A percentile compares a stretch with the other conserved stretches of the same genome.
Conservation (phyloP, 2,888 invertebrate species). For the Trichogramma evanescens region DNA sequence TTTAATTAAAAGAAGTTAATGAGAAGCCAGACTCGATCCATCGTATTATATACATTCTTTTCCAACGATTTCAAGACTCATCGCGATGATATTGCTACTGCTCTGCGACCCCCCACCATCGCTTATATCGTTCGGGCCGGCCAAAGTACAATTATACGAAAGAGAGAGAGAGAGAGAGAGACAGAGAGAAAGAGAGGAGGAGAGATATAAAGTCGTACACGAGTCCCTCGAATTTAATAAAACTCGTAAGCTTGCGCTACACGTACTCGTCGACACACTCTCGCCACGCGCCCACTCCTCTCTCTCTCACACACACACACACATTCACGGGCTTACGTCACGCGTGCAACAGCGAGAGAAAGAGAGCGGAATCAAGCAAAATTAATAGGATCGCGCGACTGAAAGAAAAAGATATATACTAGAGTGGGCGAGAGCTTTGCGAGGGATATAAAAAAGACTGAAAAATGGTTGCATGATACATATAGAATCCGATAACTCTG, state of each 20-base stretch:
- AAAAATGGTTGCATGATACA: background rate
- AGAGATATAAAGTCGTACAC: background rate
- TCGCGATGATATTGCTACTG: background rate
- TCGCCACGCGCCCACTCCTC: background rate
- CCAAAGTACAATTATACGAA: slow-evolving; percentile 15
- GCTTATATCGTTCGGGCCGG: too few species aligned
- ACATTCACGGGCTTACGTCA: too few species aligned
- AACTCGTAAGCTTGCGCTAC: slow-evolving; percentile 15
- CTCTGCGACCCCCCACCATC: background rate
- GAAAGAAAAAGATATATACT: slow-evolving; percentile 7
- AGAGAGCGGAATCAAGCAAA: slow-evolving; percentile 8
- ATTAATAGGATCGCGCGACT: slow-evolving; percentile 12
- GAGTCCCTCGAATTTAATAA: slow-evolving; percentile 19
- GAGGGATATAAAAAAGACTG: background rate
- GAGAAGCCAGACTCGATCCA: slow-evolving; percentile 4
- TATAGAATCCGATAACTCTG: slow-evolving; percentile 1
- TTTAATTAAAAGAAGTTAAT: slow-evolving; percentile 22
- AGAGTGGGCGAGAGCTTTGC: background rate
- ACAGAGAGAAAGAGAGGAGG: too few species aligned
- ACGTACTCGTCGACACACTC: background rate
- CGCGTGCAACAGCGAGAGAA: too few species aligned
- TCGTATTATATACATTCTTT: background rate
- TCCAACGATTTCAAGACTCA: slow-evolving; percentile 7
- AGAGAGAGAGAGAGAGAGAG: background rate
- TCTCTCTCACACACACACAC: too few species aligned